Conservation (phyloP, 2,113 vertebrate species). For the Oplegnathus fasciatus region DNA sequence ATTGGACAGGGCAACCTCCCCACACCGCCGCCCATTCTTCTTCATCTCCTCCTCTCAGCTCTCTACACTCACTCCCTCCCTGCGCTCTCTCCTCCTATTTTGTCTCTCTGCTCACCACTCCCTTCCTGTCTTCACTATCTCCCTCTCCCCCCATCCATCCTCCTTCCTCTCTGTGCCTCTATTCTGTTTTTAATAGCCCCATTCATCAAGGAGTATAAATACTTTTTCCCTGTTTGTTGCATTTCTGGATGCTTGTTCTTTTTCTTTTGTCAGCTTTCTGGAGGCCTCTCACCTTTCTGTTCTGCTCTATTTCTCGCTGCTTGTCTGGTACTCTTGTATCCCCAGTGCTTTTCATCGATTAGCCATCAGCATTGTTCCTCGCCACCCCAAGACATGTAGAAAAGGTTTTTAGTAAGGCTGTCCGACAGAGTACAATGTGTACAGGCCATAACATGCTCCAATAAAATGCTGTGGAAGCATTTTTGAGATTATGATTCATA, state of each 20-base stretch:
- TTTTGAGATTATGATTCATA: conserved; percentile 30
- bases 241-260: conserved; percentile 51
- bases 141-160: conserved; percentile 18
- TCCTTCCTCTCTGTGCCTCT: conserved; percentile 37
- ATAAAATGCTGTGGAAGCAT: conserved; percentile 23
- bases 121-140: conserved; percentile 32
- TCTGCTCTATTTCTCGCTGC: conserved; percentile 58
- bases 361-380: conserved; percentile 53
- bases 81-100: conserved; percentile 26
- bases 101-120: conserved; percentile 28
- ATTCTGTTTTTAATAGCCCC: conserved; percentile 63
- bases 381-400: conserved; percentile 35
- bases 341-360: conserved; percentile 64
- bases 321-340: conserved; percentile 56
- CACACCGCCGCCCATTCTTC: conserved; percentile 39
- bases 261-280: conserved; percentile 67
- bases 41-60: conserved; percentile 50
- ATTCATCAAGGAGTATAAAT: conserved; percentile 73
- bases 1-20: conserved; percentile 59
- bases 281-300: conserved; percentile 54
- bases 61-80: conserved; percentile 4
- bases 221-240: conserved; percentile 59
- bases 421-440: conserved; percentile 2
- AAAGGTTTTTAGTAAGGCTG: conserved; percentile 54
- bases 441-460: conserved; percentile 2